Evolutionary conservation across 2,113 vertebrate genomes (phyloP).

Genomic region (Stegastes partitus): DNA sequence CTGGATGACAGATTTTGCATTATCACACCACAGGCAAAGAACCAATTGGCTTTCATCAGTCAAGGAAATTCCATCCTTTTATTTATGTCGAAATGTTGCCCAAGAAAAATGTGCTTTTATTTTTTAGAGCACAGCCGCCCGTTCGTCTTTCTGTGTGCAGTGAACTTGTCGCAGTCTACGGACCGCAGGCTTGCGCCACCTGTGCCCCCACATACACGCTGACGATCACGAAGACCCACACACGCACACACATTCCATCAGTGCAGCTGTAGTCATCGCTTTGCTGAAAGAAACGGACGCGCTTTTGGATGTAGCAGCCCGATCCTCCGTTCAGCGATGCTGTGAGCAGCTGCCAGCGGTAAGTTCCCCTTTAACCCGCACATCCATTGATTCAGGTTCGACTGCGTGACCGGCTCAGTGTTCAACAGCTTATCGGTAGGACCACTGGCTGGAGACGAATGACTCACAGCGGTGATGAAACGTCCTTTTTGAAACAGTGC

Average conservation of each 20-base stretch:
- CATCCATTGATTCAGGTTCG: not conserved
- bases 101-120: constrained; percentile 26
- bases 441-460: constrained; percentile 16
- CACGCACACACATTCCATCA: constrained; percentile 45
- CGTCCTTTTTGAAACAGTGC: not conserved
- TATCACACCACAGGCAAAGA: too few species aligned
- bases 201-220: constrained; percentile 53
- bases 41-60: too few species aligned
- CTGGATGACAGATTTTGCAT: too few species aligned
- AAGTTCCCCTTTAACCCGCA: constrained; percentile 3
- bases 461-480: constrained; percentile 27
- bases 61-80: too few species aligned
- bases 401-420: constrained; percentile 7
- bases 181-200: constrained; percentile 62
- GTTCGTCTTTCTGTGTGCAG: constrained; percentile 13
- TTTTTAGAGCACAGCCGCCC: not conserved
- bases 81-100: too few species aligned
- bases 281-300: constrained; percentile 32
- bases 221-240: not conserved
- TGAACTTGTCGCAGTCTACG: constrained; percentile 14
- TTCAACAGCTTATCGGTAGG: constrained; percentile 8
- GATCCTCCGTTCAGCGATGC: constrained; percentile 37
- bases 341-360: constrained; percentile 60
- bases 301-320: constrained; percentile 65
- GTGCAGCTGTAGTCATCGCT: constrained; percentile 39